Conservation (phyloP, 2,113 vertebrate genomes). For the Gobiocypris rarus region DNA sequence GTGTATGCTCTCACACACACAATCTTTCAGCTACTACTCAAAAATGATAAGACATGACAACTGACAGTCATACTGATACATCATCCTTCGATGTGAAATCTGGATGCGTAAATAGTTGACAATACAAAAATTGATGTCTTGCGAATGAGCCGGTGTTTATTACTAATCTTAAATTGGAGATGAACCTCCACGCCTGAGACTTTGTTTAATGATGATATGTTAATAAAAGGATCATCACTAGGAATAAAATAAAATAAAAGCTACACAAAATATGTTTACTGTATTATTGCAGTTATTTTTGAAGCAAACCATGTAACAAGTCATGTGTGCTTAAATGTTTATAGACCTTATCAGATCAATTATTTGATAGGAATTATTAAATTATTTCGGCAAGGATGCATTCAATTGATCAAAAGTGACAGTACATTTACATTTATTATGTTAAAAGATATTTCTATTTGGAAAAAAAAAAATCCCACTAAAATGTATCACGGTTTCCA, state of each 20-base stretch:
- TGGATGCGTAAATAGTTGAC: background rate
- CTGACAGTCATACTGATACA: constrained; percentile 32
- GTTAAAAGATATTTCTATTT: too few relatives aligned
- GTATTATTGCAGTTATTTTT: background rate
- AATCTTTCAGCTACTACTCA: constrained; percentile 2
- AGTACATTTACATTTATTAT: background rate
- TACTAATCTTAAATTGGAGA: background rate
- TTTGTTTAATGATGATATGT: background rate
- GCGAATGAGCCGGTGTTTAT: too few relatives aligned
- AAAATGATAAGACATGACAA: constrained; percentile 6
- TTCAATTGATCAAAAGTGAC: background rate
- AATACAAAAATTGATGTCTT: background rate
- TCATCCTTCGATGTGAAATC: background rate
- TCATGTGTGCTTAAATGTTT: too few relatives aligned
- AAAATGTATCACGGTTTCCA: too few relatives aligned
- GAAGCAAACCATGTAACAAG: background rate
- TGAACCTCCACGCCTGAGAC: background rate
- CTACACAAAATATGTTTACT: background rate
- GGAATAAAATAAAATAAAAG: background rate
- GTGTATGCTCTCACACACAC: background rate
- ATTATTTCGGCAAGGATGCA: background rate
- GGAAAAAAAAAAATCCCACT: too few relatives aligned
- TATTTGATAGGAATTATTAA: background rate
- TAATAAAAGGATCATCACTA: background rate
- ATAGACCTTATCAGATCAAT: too few relatives aligned